Evolutionary conservation across 2,888 invertebrate genomes (phyloP), one percentile per base, ranked within the genome.

Genomic region (Himalopsyche tibetana): DNA sequence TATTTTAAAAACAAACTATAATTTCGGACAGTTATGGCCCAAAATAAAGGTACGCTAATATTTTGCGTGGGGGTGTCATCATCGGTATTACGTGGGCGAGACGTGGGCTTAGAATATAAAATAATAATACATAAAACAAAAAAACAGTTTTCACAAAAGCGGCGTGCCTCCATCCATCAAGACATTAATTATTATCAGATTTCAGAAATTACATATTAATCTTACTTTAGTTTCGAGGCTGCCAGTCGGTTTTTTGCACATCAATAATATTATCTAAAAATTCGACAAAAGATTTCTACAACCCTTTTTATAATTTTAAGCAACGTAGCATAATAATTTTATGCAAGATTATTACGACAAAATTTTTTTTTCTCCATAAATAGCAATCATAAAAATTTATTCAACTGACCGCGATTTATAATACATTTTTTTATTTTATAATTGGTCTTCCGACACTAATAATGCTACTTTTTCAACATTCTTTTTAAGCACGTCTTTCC

Each of bases 161-260:
- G 15, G 51, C 51, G 51, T 51, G 51, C 19, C 63, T 63, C 11
- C 36, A 74, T 36, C 74, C 74, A 19, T 74, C 74, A 19, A 15
- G 38, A 15, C 36, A 38, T 74, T 74, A 74, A 36, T 36, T 36
- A 74, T 74, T 74, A 74, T 36, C 74, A 74, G 74, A 74, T 74
- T 74, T 74, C 74, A 6, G 28, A 63, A 19, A 63, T 63, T 63
- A 28, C 19, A 63, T 63, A 63, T 63, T 63, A 63, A 63, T 63
- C 63, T 63, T n/a, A n/a, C 28, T 63, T 63, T 63, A 8, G 63
- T 28, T 63, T 19, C 45, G 9, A 8, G 45, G 45, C 63, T 63
- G 19, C 19, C 4, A 6, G 19, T 3, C 8, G 28, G 2, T 3
- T n/a, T 56, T 19, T 63, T 19, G 4, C 51, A 12, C 15, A 15